Percentiles rank a stretch among this genome's conserved stretches.
Conservation (phyloP, 1,140 invertebrate genomes). For the Acromyrmex heyeri region DNA sequence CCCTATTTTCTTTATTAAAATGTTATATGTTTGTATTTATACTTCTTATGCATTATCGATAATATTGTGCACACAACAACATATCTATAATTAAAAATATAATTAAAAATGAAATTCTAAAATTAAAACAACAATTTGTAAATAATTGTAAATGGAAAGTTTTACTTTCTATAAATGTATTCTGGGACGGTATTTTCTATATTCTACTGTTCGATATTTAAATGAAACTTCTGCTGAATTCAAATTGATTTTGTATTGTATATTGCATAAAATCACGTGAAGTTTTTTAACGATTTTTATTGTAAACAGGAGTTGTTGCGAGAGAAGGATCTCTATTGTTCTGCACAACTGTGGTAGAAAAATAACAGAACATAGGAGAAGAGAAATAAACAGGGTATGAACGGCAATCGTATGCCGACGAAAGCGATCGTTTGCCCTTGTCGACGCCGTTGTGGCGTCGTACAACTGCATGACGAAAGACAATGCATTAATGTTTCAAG, state of each 20-base stretch:
- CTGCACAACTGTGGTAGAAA: not conserved
- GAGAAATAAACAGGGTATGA: not conserved
- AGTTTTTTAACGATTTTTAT: not conserved
- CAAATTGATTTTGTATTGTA: not conserved
- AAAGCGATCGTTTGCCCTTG: constrained; percentile 24
- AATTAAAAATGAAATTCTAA: not conserved
- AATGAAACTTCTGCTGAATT: not conserved
- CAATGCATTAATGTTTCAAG: constrained; percentile 42
- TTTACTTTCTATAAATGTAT: not conserved
- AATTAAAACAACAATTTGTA: not conserved
- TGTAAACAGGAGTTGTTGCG: not conserved
- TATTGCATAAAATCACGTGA: not conserved
- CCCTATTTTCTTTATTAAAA: not conserved
- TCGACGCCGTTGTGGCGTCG: constrained; percentile 36
- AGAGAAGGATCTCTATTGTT: constrained; percentile 1
- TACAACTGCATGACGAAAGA: constrained; percentile 33
- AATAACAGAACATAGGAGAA: not conserved
- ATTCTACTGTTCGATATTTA: not conserved
- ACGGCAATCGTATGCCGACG: constrained; percentile 44
- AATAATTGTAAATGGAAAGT: not conserved
- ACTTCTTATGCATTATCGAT: too few relatives aligned
- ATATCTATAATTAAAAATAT: not conserved
- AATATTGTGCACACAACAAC: not conserved
- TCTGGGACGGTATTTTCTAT: not conserved
- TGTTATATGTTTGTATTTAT: not conserved